Base-by-base conservation (phyloP, 2,888 invertebrate species). In the Achlya flavicornis region DNA sequence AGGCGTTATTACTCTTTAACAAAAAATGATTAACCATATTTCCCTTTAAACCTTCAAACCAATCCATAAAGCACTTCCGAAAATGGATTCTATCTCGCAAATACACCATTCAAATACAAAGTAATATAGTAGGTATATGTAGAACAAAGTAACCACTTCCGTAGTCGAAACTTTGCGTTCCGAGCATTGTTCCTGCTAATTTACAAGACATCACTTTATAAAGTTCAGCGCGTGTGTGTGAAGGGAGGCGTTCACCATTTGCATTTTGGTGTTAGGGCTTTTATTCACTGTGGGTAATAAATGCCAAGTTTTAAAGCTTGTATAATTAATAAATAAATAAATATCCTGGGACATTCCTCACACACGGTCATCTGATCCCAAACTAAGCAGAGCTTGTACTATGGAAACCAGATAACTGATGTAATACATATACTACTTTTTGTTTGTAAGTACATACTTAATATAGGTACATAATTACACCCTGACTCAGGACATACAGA, bases 181-280 rank as follows among this genome's bases (percentile, higher is more conserved):
- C 57, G 66, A 53, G 73, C 74, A 79, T 81, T 84, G 83, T 84
- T 81, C 72, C 69, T 63, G 73, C 73, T 84, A 81, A 86, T 85
- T 85, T 84, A 82, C 81, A 81, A 81, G 79, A 78, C 83, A 80
- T 78, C 78, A 72, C 78, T 78, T 79, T 74, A 74, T 70, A 75
- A 81, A 82, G 72, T 79, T 78, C 57, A 64, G 64, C 73, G 72
- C 68, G 80, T 75, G 74, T 79, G 75, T 76, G 75, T 64, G 68
- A 66, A 19, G 53, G 68, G 66, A 19, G 53, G 53, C 69, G 75
- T 71, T 70, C 75, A 75, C 71, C 74, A 83, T 85, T 86, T 81
- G 81, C 84, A 85, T 83, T 75, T 75, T 65, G 71, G 64, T 73
- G 69, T 66, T 58, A 62, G 68, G 67, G 66, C 69, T 61, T 35